Conservation (phyloP, 2,113 vertebrate species). For the Lathamus discolor region DNA sequence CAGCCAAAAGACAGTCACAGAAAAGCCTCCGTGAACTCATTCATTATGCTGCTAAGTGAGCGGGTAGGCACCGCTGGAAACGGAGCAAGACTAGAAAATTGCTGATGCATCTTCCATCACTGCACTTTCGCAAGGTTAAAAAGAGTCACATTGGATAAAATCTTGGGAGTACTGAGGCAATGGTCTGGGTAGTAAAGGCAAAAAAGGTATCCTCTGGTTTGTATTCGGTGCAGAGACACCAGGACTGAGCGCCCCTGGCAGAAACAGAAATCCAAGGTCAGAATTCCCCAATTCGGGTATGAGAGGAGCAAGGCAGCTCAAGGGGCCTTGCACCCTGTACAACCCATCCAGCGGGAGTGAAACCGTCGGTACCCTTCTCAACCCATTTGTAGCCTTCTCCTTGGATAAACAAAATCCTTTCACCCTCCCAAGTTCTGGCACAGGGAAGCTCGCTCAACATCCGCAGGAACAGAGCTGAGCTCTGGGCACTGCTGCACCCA, state of each 20-base stretch:
- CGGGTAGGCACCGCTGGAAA: slow-evolving; percentile 35
- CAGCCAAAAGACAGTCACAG: neutral
- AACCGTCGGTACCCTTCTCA: neutral
- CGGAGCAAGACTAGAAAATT: slow-evolving; percentile 42
- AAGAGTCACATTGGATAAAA: slow-evolving; percentile 68
- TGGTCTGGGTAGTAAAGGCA: slow-evolving; percentile 48
- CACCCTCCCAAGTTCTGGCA: neutral
- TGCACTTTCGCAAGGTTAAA: slow-evolving; percentile 68
- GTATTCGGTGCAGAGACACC: neutral
- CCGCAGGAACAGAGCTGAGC: neutral
- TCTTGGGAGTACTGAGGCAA: slow-evolving; percentile 52
- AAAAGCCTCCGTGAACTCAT: slow-evolving; percentile 9
- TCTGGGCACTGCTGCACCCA: rapidly evolving
- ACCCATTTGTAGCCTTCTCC: neutral
- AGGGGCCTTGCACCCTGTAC: neutral
- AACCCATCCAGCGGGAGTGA: rapidly evolving
- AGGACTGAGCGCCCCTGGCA: neutral
- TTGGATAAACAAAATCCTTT: neutral
- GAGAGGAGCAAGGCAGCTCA: neutral
- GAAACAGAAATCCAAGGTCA: neutral
- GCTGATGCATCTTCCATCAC: slow-evolving; percentile 70
- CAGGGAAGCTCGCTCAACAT: rapidly evolving
- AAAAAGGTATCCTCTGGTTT: slow-evolving; percentile 53
- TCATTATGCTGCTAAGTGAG: neutral
- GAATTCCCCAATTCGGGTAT: neutral